Evolutionary conservation across 2,113 vertebrate species (phyloP).

Genomic region (Verasper variegatus): DNA sequence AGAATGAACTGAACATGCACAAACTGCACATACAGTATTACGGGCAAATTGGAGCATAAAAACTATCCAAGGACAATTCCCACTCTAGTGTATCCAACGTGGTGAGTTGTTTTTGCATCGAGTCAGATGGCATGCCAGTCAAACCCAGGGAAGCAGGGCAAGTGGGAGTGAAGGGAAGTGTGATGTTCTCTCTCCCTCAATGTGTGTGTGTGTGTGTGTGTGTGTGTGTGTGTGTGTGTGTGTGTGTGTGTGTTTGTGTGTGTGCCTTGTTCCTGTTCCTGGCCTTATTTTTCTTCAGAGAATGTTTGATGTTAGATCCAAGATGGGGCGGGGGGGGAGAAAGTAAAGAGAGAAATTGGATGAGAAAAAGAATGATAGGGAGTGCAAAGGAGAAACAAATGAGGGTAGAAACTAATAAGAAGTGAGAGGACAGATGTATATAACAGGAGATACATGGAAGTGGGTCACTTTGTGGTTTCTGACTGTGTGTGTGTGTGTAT

Average conservation of each 20-base stretch:
- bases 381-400: slow-evolving; percentile 1
- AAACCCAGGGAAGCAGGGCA: slow-evolving; percentile 52
- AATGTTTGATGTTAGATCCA: slow-evolving; percentile 76
- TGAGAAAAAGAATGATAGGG: slow-evolving; percentile 28
- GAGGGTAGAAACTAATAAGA: slow-evolving; percentile 17
- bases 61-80: slow-evolving; percentile 34
- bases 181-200: slow-evolving; percentile 37
- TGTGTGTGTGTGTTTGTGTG: slow-evolving; percentile 30
- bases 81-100: slow-evolving; percentile 31
- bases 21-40: slow-evolving; percentile 9
- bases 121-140: slow-evolving; percentile 65
- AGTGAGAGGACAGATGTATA: background rate
- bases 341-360: slow-evolving; percentile 42
- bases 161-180: slow-evolving; percentile 62
- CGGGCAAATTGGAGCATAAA: slow-evolving; percentile 26
- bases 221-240: slow-evolving; percentile 33
- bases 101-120: slow-evolving; percentile 47
- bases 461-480: slow-evolving; percentile 33
- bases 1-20: background rate
- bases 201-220: slow-evolving; percentile 25
- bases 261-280: slow-evolving; percentile 56
- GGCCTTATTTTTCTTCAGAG: slow-evolving; percentile 62
- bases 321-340: slow-evolving; percentile 43
- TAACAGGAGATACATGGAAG: slow-evolving; percentile 34
- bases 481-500: too few species aligned